Conservation (phyloP, 1,140 invertebrate genomes). For the Drosophila erecta region DNA sequence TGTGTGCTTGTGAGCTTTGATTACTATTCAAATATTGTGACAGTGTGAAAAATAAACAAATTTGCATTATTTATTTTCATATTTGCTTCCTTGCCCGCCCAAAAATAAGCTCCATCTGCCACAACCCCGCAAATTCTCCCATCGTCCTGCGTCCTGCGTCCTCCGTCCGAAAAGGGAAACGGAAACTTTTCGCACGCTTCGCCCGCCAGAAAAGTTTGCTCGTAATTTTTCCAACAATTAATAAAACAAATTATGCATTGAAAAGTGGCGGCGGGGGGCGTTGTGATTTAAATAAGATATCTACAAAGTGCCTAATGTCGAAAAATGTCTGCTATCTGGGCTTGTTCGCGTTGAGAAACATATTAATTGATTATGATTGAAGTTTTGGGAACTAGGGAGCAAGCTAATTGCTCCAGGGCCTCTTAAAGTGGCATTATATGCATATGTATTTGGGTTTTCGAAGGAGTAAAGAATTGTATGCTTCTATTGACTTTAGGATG, state of each 20-base stretch:
- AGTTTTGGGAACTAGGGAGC: too few relatives aligned
- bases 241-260: constrained; percentile 52
- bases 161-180: not conserved
- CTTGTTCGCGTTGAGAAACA: too few relatives aligned
- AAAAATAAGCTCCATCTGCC: constrained; percentile 1
- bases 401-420: too few relatives aligned
- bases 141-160: too few relatives aligned
- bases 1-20: constrained; percentile 41
- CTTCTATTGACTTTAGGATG: too few relatives aligned
- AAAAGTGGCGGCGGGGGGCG: constrained; percentile 29
- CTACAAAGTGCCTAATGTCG: constrained; percentile 10
- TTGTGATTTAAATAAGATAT: constrained; percentile 36
- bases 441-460: too few relatives aligned
- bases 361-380: too few relatives aligned
- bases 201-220: not conserved
- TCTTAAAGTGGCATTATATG: too few relatives aligned
- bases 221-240: constrained; percentile 50
- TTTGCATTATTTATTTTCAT: constrained; percentile 71
- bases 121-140: too few relatives aligned
- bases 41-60: constrained; percentile 74
- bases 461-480: too few relatives aligned
- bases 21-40: constrained; percentile 75
- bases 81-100: constrained; percentile 43
- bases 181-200: constrained; percentile 1
- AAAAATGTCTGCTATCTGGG: too few relatives aligned